Conservation (phyloP, 1,140 invertebrate species). For the Heliconius nattereri region DNA sequence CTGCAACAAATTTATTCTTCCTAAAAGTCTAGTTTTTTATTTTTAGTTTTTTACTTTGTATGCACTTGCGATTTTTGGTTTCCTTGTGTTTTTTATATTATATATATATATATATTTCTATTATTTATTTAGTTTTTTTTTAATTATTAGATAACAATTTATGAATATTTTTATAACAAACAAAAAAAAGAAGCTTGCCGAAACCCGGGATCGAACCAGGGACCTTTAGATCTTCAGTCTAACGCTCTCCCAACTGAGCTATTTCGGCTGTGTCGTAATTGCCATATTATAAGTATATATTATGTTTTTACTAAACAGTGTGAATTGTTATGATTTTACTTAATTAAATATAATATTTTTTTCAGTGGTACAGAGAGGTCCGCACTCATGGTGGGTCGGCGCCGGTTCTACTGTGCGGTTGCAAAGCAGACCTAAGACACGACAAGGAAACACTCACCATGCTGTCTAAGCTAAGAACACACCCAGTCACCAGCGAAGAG, state of each 20-base stretch:
- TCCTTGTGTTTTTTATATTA: neutral
- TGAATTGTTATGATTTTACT: neutral
- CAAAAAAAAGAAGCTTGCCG: neutral
- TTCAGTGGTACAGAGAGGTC: constrained; percentile 86
- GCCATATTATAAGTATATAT: neutral
- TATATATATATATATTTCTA: neutral
- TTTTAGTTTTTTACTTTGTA: too few species aligned
- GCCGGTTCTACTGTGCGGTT: constrained; percentile 85
- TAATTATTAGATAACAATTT: too few species aligned
- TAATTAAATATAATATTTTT: constrained; percentile 1
- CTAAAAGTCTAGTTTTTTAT: too few species aligned
- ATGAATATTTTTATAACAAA: neutral
- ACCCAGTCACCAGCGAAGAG: constrained; percentile 83
- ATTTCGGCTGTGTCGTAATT: neutral
- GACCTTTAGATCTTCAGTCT: constrained; percentile 15
- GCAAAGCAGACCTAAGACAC: constrained; percentile 82
- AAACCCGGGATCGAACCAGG: constrained; percentile 15
- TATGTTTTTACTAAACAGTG: too few species aligned
- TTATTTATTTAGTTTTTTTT: too few species aligned
- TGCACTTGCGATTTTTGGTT: too few species aligned
- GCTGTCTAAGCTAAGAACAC: constrained; percentile 78
- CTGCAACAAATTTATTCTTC: too few species aligned
- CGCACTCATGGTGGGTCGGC: constrained; percentile 84
- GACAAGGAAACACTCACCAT: constrained; percentile 81
- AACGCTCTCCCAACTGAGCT: constrained; percentile 15